Percentiles rank a stretch among this genome's conserved stretches.
Evolutionary conservation across 2,797 vertebrate genomes (phyloP).

Genomic region (Dendrocincla tyrannina): DNA sequence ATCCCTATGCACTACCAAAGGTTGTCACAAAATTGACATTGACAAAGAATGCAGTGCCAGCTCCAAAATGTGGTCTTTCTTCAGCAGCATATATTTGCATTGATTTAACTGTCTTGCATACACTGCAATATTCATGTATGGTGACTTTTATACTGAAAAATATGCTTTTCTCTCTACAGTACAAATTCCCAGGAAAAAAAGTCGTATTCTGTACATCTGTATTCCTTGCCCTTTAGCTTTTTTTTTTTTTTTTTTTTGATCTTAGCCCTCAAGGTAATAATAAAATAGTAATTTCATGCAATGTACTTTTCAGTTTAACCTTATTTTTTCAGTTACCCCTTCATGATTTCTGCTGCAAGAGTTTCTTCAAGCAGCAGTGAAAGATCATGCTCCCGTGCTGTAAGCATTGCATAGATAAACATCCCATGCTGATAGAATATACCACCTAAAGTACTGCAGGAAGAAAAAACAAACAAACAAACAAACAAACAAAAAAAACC

Average conservation of each 20-base stretch:
- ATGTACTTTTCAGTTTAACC: background rate
- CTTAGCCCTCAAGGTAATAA: background rate
- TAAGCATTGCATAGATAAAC: background rate
- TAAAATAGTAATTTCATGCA: background rate
- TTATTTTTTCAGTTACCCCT: background rate
- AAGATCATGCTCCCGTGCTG: background rate
- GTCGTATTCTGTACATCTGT: background rate
- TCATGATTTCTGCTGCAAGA: background rate
- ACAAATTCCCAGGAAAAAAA: background rate
- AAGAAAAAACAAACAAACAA: background rate
- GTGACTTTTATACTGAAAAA: background rate
- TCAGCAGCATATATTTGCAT: conserved; percentile 27
- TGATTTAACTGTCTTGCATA: background rate
- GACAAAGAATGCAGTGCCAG: background rate
- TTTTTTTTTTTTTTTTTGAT: background rate
- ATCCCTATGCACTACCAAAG: background rate
- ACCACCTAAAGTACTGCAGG: background rate
- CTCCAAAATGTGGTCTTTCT: background rate
- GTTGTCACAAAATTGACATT: conserved; percentile 28
- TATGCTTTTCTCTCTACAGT: background rate
- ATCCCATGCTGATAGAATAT: background rate
- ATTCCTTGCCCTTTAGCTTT: background rate
- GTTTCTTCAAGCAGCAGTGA: background rate
- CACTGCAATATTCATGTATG: background rate
- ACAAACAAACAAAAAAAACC: too few species aligned